Evolutionary conservation across 2,888 invertebrate genomes (phyloP), one percentile per base, ranked within the genome.

Genomic region (Bombylius major): DNA sequence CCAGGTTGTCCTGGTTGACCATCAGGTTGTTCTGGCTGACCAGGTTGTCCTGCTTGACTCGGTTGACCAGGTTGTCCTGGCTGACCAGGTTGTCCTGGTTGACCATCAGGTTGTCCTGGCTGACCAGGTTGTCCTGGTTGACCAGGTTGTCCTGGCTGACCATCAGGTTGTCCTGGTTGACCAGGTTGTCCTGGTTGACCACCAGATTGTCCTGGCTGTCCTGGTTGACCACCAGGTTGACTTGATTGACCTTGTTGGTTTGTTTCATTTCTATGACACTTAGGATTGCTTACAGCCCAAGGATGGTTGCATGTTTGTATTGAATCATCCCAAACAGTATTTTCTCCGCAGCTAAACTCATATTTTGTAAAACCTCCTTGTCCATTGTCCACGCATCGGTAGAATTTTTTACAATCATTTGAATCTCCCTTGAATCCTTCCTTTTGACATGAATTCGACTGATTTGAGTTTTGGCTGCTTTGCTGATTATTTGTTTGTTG

Each of bases 251-350:
- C 13, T 56, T 13, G 60, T 58, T 50, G 36, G 6, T 9, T 9
- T 8, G 44, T 9, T 13, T n/a, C 12, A 12, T 11, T 13, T 44
- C 12, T 5, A 11, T 12, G n/a, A 14, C 14, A n/a, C 6, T n/a
- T 67, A 63, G 57, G 67, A 69, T 60, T 68, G 57, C 12, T 66
- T 62, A 45, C 57, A 23, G 34, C 53, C 46, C 46, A 61, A 9
- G 73, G 71, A 46, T 72, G 62, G 56, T 72, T 69, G 51, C 84
- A 84, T 1, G 75, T 75, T 63, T 77, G 75, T 54, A 77, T 75
- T 45, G 77, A 70, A 61, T 78, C 75, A 67, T 80, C 79, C 80
- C 80, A 81, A 46, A 80, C 75, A 1, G 81, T 81, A 48, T 78
- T 79, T 33, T 74, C 74, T 1, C 78, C 79, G 62, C 82, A 82